These are phyloP conservation scores for Lymantria dispar DNA, from an alignment of 2,888 invertebrate genomes.

Conservation along the genomic window DNA sequence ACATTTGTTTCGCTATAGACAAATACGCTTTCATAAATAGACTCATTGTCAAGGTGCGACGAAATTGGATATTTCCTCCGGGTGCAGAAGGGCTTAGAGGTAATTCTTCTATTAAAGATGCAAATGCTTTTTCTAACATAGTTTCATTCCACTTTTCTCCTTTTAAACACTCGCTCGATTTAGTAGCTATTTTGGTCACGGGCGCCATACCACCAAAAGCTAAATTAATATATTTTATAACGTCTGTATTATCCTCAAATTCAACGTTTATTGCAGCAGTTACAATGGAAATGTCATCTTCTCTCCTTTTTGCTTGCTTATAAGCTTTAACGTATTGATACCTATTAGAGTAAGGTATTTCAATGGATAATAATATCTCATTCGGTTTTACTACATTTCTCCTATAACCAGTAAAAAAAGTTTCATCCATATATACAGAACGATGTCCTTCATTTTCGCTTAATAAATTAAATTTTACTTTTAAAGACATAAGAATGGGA, in stretches of 20 bases:
- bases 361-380: slow-evolving; percentile 88
- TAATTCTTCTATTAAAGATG: slow-evolving; percentile 87
- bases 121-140: slow-evolving; percentile 85
- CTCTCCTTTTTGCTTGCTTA: slow-evolving; percentile 93
- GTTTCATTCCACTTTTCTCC: slow-evolving; percentile 86
- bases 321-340: slow-evolving; percentile 89
- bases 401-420: slow-evolving; percentile 91
- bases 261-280: slow-evolving; percentile 89
- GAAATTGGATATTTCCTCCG: slow-evolving; percentile 91
- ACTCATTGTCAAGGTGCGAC: slow-evolving; percentile 89
- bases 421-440: slow-evolving; percentile 86
- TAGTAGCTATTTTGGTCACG: slow-evolving; percentile 89
- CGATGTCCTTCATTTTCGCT: slow-evolving; percentile 81
- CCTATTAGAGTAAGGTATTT: slow-evolving; percentile 86
- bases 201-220: slow-evolving; percentile 98
- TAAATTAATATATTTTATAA: slow-evolving; percentile 84
- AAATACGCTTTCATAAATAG: slow-evolving; percentile 88
- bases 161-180: slow-evolving; percentile 83
- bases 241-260: slow-evolving; percentile 78
- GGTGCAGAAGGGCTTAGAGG: slow-evolving; percentile 90
- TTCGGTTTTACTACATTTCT: slow-evolving; percentile 86
- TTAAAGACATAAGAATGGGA: slow-evolving; percentile 93
- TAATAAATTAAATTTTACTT: slow-evolving; percentile 87
- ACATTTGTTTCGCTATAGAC: slow-evolving; percentile 80
- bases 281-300: slow-evolving; percentile 95